phyloP scores from a whole-genome alignment of 1,140 invertebrate species.

The Apis dorsata region DNA sequence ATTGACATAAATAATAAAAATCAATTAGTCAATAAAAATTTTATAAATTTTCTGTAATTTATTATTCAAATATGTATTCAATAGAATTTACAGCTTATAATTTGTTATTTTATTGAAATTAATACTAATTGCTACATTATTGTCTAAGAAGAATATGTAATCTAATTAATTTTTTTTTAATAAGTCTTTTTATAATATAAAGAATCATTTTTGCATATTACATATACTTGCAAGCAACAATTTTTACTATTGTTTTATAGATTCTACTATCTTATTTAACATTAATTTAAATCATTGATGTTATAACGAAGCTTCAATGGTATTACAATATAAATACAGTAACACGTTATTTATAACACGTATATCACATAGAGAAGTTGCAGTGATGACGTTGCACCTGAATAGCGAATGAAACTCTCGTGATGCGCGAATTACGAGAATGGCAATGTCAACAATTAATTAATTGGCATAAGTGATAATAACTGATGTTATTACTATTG shows the following conservation, averaged over 20 bases:
- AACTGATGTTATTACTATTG: background rate
- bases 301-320: background rate
- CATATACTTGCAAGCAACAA: background rate
- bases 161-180: too few species aligned
- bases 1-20: too few species aligned
- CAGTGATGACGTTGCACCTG: background rate
- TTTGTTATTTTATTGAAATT: too few species aligned
- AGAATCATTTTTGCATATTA: background rate
- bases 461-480: background rate
- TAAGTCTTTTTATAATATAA: background rate
- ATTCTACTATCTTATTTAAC: background rate
- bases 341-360: background rate
- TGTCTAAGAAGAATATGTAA: too few species aligned
- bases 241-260: background rate
- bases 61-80: too few species aligned
- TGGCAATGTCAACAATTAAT: conserved; percentile 1
- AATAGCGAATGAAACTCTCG: background rate
- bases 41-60: too few species aligned
- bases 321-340: background rate
- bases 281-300: background rate
- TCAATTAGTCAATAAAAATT: too few species aligned
- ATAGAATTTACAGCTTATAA: too few species aligned
- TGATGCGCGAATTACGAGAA: background rate
- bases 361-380: background rate
- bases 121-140: too few species aligned